phyloP scores from a whole-genome alignment of 2,797 vertebrate species.

The Intellagama lesueurii region DNA sequence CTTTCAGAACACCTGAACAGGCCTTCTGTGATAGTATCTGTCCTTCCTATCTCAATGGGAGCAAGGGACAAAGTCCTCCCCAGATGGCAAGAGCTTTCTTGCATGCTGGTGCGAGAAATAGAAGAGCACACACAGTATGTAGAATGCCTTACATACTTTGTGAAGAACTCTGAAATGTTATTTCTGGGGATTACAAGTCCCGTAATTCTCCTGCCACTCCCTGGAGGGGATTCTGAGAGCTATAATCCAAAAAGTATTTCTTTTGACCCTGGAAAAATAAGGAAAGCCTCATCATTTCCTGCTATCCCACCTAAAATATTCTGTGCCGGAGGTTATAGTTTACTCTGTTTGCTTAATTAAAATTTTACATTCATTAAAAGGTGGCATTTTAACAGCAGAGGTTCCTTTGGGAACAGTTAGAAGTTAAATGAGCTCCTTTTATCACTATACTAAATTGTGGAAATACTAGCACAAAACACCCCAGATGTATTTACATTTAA shows the following conservation, averaged over 20 bases:
- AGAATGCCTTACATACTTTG: no score
- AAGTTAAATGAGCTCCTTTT: conserved; percentile 63
- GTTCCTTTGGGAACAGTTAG: conserved; percentile 39
- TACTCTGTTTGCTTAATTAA: neutral
- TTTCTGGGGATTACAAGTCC: no score
- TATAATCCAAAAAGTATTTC: neutral
- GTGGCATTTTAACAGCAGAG: neutral
- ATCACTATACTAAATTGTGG: conserved; percentile 55
- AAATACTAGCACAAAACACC: conserved; percentile 57
- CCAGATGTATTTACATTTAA: conserved; percentile 62
- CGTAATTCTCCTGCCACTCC: no score
- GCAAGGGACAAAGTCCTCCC: neutral
- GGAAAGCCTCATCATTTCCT: neutral
- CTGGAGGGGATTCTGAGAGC: no score
- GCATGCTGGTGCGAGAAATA: neutral
- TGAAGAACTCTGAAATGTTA: neutral
- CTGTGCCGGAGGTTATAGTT: neutral
- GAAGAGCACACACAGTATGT: neutral
- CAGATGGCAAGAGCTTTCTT: no score
- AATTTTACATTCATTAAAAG: conserved; percentile 5
- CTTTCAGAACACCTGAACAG: no score
- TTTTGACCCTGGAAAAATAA: neutral
- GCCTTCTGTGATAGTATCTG: no score
- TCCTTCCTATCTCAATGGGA: neutral
- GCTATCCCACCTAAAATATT: neutral